Base-by-base conservation (phyloP, 2,113 vertebrate species). In the Phoxinus phoxinus region DNA sequence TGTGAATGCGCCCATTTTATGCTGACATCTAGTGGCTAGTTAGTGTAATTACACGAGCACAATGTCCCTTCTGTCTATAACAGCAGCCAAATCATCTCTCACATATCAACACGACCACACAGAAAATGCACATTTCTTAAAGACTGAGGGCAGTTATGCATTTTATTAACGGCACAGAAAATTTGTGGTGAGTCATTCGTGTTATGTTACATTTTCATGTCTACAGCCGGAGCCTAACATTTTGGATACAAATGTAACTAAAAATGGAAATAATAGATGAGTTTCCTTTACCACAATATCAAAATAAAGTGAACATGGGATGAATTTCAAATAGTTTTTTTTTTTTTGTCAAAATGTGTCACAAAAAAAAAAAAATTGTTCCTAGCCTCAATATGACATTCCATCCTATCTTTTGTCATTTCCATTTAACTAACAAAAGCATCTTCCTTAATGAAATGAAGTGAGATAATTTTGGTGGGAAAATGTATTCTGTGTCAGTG, bases 1-100 rank as follows among this genome's bases (percentile, higher is more conserved):
- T 6, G 56, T 67, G 61, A 81, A 81, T 81, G 79, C 79, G 6
- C 10, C 10, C 58, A 65, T 77, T 65, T 65, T n/a, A 77, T 65
- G 46, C 73, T 77, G 17, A 15, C 72, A 59, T 84, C 74, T 59
- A 30, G 41, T 74, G 37, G n/a, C 27, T 9, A 27, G 19, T 21
- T 9, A 21, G 56, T 84, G 71, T 15, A 84, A 21, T 58, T 75
- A 30, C 83, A 63, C 3, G 44, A 30, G 32, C 56, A 84, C 72
- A 75, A 59, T 75, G 58, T 30, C 10, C 53, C 73, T 63, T 63
- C 71, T 84, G 67, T 63, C 37, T 75, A 35, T 35, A 17, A 63
- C 15, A 30, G 71, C 72, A 41, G 23, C 53, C 46, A 84, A 58
- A 72, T 56, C 6, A 48, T 9, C 44, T 48, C 72, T 17, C 41